Evolutionary conservation across 2,888 invertebrate species (phyloP).

Genomic region (Philonicus albiceps): DNA sequence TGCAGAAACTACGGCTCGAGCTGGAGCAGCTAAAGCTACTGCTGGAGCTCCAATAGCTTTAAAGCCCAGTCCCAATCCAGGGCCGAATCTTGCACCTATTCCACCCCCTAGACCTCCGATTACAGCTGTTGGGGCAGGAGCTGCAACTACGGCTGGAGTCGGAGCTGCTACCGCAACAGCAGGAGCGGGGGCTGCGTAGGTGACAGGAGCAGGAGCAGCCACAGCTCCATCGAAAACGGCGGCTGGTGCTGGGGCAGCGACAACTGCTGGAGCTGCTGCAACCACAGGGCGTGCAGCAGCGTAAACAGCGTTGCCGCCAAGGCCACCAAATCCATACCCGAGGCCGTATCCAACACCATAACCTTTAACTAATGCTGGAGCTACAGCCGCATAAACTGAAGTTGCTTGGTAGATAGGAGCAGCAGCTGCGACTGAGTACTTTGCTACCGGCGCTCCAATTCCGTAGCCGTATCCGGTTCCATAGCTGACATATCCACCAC

Average conservation of each 20-base stretch:
- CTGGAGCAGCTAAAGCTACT: constrained; percentile 26
- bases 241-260: constrained; percentile 38
- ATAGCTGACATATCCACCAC: constrained; percentile 48
- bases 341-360: constrained; percentile 2
- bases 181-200: constrained; percentile 33
- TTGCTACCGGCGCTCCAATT: constrained; percentile 35
- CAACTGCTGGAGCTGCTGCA: constrained; percentile 32
- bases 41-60: not conserved
- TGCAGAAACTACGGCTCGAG: constrained; percentile 41
- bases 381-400: constrained; percentile 33
- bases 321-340: not conserved
- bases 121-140: constrained; percentile 46
- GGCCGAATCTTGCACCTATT: not conserved
- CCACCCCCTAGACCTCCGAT: not conserved
- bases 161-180: constrained; percentile 11
- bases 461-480: not conserved
- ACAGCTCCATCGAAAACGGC: not conserved
- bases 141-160: constrained; percentile 26
- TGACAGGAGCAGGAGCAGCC: not conserved
- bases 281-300: not conserved
- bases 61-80: not conserved
- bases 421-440: constrained; percentile 36
- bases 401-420: constrained; percentile 37
- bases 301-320: not conserved
- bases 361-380: constrained; percentile 11